A percentile compares a stretch with the other conserved stretches of the same genome.
Evolutionary conservation across 53 echinoderm and acorn worm species (phyloP).

Genomic region (Arbacia lixula): DNA sequence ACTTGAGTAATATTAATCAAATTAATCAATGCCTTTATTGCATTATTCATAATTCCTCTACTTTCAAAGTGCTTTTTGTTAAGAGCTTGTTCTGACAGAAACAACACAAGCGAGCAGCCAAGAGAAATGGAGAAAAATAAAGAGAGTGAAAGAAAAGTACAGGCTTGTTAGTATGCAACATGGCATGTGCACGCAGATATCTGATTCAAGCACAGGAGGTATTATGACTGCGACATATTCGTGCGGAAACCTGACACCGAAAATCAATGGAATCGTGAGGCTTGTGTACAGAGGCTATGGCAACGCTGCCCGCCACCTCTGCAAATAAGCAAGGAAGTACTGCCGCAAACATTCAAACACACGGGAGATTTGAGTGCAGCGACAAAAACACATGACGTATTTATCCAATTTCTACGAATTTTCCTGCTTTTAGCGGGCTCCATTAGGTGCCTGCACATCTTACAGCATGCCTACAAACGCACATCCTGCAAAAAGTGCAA

Average conservation of each 20-base stretch:
- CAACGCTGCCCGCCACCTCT: conserved; percentile 10
- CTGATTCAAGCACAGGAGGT: background rate
- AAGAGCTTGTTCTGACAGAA: background rate
- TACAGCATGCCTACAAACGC: no score
- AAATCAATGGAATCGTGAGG: conserved; percentile 31
- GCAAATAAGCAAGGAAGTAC: conserved; percentile 26
- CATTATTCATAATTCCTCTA: background rate
- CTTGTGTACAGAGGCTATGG: conserved; percentile 48
- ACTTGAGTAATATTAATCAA: no score
- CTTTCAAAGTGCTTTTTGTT: background rate
- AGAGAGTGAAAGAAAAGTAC: no score
- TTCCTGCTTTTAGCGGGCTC: no score
- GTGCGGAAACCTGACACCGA: conserved; percentile 15
- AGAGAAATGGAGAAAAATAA: background rate
- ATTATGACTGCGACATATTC: conserved; percentile 13
- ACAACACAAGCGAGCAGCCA: no score
- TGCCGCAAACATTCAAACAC: conserved; percentile 7
- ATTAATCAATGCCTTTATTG: no score
- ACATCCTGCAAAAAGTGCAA: no score
- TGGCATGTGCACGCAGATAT: background rate
- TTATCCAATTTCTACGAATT: no score
- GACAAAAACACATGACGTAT: no score
- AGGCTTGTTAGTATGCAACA: background rate
- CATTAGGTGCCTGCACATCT: no score
- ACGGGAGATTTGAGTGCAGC: no score